These are phyloP conservation scores for Pinna nobilis DNA, from an alignment of 1,140 invertebrate species.

Conservation along the genomic window DNA sequence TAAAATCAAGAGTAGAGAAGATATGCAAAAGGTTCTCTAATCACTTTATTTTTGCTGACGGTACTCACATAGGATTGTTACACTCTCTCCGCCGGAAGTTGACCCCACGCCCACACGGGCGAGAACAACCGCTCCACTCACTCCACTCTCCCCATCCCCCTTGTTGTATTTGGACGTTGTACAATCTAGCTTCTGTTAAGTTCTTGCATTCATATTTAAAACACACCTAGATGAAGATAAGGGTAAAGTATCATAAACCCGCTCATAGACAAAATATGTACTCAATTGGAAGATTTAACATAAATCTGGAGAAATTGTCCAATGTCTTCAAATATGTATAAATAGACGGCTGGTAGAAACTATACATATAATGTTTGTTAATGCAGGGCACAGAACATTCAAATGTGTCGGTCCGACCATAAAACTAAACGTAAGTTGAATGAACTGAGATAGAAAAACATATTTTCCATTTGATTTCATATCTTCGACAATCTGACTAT, in stretches of 20 bases:
- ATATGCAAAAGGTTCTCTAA: background rate
- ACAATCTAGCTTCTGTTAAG: constrained; percentile 15
- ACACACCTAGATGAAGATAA: constrained; percentile 13
- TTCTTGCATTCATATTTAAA: constrained; percentile 11
- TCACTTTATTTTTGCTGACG: background rate
- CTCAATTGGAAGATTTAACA: background rate
- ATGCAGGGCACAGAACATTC: no score
- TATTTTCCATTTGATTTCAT: no score
- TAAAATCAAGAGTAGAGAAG: background rate
- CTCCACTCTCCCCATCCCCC: constrained; percentile 36
- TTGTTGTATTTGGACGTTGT: background rate
- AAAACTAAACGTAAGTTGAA: no score
- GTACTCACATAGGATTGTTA: constrained; percentile 31
- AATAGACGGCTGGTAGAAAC: no score
- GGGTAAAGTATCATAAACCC: background rate
- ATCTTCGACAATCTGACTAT: no score
- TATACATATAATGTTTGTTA: no score
- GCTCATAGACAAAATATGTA: background rate
- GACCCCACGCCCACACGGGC: constrained; percentile 32
- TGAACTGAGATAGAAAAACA: no score
- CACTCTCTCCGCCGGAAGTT: constrained; percentile 20
- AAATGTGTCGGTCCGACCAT: no score
- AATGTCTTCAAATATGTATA: constrained; percentile 1
- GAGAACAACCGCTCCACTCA: constrained; percentile 19
- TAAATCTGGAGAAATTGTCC: background rate